These are phyloP conservation scores for Chromobotia macracanthus DNA, from an alignment of 2,797 vertebrate genomes.

Conservation along the genomic window DNA sequence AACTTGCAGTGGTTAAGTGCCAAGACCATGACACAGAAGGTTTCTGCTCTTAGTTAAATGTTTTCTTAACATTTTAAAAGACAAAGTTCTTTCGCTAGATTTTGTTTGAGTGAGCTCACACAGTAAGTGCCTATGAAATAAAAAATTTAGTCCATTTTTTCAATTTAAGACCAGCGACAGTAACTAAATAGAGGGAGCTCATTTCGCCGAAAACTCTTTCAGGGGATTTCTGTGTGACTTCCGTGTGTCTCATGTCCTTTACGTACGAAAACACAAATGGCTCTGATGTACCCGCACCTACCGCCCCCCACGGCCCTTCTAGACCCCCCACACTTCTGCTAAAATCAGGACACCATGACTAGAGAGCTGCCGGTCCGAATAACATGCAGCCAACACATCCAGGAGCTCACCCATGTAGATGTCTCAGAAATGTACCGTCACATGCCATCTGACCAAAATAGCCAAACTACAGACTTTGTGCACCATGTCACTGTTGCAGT, in stretches of 20 bases:
- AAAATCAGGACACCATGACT: constrained; percentile 15
- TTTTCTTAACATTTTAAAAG: too few species aligned
- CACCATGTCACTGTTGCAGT: background rate
- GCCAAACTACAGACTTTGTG: constrained; percentile 2
- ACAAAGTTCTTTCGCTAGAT: too few species aligned
- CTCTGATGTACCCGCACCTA: constrained; percentile 1
- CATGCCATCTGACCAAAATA: constrained; percentile 11
- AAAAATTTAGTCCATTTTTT: too few species aligned
- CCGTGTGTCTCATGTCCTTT: constrained; percentile 1
- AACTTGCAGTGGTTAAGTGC: background rate
- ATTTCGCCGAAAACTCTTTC: background rate
- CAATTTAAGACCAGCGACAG: too few species aligned
- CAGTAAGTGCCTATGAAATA: too few species aligned
- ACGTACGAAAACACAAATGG: constrained; percentile 5
- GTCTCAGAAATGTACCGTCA: constrained; percentile 10
- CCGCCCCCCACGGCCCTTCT: constrained; percentile 19
- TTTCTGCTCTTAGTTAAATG: background rate
- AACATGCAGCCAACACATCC: constrained; percentile 41
- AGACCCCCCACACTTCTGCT: background rate
- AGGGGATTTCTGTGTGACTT: background rate
- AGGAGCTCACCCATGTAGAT: background rate
- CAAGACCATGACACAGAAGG: background rate
- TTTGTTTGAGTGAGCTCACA: too few species aligned
- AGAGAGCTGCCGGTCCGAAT: constrained; percentile 29
- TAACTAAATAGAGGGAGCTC: background rate